Evolutionary conservation across 2,113 vertebrate genomes (phyloP).

Genomic region (Lanius collurio): DNA sequence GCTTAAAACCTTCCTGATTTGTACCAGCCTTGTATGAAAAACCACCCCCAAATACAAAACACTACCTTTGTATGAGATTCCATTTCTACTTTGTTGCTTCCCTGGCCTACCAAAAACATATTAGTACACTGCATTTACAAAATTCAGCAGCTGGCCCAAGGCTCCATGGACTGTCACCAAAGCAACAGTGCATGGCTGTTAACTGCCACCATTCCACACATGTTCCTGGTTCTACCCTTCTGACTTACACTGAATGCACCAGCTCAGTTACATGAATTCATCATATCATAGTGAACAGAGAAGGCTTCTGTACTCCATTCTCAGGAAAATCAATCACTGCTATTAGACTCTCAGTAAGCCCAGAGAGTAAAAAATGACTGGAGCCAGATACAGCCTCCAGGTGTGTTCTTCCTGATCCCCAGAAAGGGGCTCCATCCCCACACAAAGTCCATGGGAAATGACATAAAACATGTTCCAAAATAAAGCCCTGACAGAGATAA

Average conservation of each 20-base stretch:
- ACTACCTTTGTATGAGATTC: neutral
- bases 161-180: neutral
- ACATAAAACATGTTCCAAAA: neutral
- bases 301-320: neutral
- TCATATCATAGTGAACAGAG: neutral
- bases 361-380: neutral
- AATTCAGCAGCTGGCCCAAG: neutral
- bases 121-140: neutral
- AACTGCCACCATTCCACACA: neutral
- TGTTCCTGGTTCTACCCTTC: neutral
- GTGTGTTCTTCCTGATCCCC: neutral
- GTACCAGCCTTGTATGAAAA: neutral
- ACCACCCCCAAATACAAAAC: fast-evolving
- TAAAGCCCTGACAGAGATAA: neutral
- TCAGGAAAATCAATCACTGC: neutral
- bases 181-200: neutral
- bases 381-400: neutral
- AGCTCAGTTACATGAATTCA: neutral
- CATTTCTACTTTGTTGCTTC: neutral
- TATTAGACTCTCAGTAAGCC: neutral
- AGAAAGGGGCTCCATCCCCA: neutral
- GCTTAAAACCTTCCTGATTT: neutral
- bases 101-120: neutral
- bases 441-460: neutral
- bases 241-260: neutral